These are phyloP conservation scores for Argyra leucocephala DNA, from an alignment of 2,888 invertebrate species.

Conservation along the genomic window DNA sequence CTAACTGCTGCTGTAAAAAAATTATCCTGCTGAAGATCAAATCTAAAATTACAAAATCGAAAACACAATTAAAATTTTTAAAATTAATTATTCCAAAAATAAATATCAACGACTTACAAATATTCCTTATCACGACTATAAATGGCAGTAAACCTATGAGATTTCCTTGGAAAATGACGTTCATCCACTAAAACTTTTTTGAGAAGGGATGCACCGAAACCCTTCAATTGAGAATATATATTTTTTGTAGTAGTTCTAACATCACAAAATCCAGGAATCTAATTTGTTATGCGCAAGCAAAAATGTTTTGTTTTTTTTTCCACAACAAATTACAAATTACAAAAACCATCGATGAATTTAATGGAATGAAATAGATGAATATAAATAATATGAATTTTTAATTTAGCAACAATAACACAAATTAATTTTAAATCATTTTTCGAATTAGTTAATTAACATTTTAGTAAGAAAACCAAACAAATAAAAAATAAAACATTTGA, in stretches of 20 bases:
- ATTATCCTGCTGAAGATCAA: slow-evolving; percentile 67
- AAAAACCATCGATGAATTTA: background rate
- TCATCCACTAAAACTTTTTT: slow-evolving; percentile 53
- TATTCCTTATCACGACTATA: slow-evolving; percentile 88
- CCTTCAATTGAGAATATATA: slow-evolving; percentile 36
- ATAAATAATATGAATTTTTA: background rate
- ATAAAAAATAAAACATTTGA: no score
- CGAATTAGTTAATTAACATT: no score
- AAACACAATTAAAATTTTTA: slow-evolving; percentile 7
- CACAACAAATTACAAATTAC: background rate
- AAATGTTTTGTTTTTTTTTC: background rate
- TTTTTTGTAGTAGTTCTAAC: slow-evolving; percentile 48
- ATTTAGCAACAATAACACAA: background rate
- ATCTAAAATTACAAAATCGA: slow-evolving; percentile 47
- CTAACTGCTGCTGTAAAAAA: slow-evolving; percentile 81
- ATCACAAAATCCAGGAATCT: slow-evolving; percentile 50
- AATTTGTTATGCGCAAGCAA: slow-evolving; percentile 1
- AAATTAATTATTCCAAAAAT: background rate
- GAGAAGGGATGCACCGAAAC: slow-evolving; percentile 32
- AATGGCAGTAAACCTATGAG: slow-evolving; percentile 74
- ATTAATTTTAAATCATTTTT: no score
- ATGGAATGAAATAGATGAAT: background rate
- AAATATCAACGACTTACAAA: slow-evolving; percentile 54
- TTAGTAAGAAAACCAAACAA: no score
- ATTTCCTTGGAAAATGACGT: slow-evolving; percentile 62